These are phyloP conservation scores for Acanthornis magna DNA, from an alignment of 2,797 vertebrate genomes.

Conservation along the genomic window DNA sequence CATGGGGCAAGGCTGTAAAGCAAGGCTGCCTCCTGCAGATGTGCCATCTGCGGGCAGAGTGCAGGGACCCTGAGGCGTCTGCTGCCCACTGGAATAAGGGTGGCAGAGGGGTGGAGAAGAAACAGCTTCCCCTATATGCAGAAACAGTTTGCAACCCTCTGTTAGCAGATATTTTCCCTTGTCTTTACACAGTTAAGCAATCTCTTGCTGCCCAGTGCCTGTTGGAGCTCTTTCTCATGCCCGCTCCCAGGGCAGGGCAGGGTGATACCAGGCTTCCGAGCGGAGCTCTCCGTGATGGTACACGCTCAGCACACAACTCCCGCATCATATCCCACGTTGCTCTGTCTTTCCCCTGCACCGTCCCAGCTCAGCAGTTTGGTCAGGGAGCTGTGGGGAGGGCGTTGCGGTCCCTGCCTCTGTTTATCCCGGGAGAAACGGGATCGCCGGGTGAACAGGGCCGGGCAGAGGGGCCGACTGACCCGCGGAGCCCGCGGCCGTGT, in stretches of 20 bases:
- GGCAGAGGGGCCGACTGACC: neutral
- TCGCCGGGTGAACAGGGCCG: neutral
- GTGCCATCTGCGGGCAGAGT: rapidly evolving
- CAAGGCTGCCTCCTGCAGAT: neutral
- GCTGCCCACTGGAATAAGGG: neutral
- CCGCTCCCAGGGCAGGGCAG: neutral
- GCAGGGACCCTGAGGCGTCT: too few species aligned
- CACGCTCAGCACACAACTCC: neutral
- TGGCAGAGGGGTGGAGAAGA: neutral
- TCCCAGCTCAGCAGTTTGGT: neutral
- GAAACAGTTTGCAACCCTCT: neutral
- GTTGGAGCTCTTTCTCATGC: neutral
- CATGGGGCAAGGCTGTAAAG: neutral
- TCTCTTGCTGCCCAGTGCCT: neutral
- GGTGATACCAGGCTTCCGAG: rapidly evolving
- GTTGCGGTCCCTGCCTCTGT: neutral
- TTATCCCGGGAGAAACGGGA: neutral
- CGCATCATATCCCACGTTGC: neutral
- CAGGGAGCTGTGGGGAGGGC: neutral
- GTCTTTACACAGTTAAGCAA: neutral
- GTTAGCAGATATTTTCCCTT: neutral
- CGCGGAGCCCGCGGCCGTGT: neutral
- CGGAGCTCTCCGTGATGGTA: neutral
- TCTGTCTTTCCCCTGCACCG: neutral
- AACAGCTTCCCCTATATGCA: neutral